A percentile compares a stretch with the other conserved stretches of the same genome.
Conservation (phyloP, 1,140 invertebrate species). For the Diabrotica undecimpunctata region DNA sequence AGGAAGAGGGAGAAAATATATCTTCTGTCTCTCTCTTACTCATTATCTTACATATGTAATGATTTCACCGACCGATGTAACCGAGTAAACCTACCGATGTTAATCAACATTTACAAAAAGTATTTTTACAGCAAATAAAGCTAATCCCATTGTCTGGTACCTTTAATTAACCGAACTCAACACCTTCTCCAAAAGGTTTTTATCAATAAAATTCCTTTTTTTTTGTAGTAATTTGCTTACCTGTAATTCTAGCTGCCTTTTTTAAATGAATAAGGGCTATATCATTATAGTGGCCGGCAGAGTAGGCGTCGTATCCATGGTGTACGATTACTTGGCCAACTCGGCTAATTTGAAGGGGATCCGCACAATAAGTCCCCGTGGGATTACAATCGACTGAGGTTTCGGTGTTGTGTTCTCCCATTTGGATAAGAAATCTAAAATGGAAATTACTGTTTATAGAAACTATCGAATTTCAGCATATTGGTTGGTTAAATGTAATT, state of each 20-base stretch:
- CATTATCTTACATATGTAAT: too few species aligned
- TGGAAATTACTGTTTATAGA: slow-evolving; percentile 4
- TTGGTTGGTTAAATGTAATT: too few species aligned
- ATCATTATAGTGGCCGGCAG: slow-evolving; percentile 53
- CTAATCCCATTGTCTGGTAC: too few species aligned
- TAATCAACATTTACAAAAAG: too few species aligned
- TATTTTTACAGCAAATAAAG: too few species aligned
- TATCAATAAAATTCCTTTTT: too few species aligned
- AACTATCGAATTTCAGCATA: not conserved
- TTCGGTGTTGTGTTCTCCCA: slow-evolving; percentile 54
- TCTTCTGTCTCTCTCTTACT: too few species aligned
- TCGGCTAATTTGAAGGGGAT: slow-evolving; percentile 46
- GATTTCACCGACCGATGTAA: too few species aligned
- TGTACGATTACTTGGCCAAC: slow-evolving; percentile 53
- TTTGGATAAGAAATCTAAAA: slow-evolving; percentile 43
- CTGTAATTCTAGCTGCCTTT: slow-evolving; percentile 50
- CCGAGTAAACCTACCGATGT: too few species aligned
- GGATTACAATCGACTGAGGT: slow-evolving; percentile 48
- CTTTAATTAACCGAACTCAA: too few species aligned
- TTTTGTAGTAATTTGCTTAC: slow-evolving; percentile 20
- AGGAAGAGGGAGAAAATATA: too few species aligned
- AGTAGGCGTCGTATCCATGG: slow-evolving; percentile 50
- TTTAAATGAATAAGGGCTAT: slow-evolving; percentile 58
- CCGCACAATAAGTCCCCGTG: slow-evolving; percentile 41
- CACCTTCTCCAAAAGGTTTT: too few species aligned